Evolutionary conservation across 2,113 vertebrate species (phyloP), one percentile per base, ranked within the genome.

Genomic region (Corvus hawaiiensis): DNA sequence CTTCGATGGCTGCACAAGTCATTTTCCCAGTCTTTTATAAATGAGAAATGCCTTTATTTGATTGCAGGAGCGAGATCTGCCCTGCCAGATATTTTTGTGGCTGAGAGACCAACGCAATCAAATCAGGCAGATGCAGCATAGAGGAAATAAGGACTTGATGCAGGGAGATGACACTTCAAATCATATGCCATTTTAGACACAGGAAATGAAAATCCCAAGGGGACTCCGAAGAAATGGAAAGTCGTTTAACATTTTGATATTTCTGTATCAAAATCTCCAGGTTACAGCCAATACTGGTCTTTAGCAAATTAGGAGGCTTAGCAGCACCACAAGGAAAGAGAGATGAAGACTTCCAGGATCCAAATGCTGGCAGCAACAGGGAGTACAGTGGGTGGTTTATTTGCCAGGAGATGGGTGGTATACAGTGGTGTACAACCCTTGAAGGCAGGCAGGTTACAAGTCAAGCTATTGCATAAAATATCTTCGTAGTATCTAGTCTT

Each of bases 61-160:
- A 54, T 95, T 96, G 90, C 72, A 73, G 41, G 85, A 77, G 66
- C 0, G 3, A 82, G 48, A 14, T 67, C 39, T 56, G 74, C 94
- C 63, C 39, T 55, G 73, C 16, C 3, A 14, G 95, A 91, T 68
- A 84, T 80, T 91, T 83, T 41, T 91, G 78, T 1, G 1, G 66
- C 85, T 74, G 76, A 75, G 88, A 86, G 66, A 62, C 33, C 82
- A 32, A 23, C 1, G 2, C 68, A 72, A 33, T 92, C 83, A 77
- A 86, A 90, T 39, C 35, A 46, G 89, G 89, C 72, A 90, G 91
- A 75, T 33, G n/a, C 61, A 76, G 63, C 61, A 30, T 30, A 55
- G 73, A 74, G 84, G 95, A 94, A 92, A 91, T 74, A 90, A 87
- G 83, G 77, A 90, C 44, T 54, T 48, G 82, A 71, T 78, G 71